Base-by-base conservation (phyloP, 2,888 invertebrate species). In the Nomada fucata region DNA sequence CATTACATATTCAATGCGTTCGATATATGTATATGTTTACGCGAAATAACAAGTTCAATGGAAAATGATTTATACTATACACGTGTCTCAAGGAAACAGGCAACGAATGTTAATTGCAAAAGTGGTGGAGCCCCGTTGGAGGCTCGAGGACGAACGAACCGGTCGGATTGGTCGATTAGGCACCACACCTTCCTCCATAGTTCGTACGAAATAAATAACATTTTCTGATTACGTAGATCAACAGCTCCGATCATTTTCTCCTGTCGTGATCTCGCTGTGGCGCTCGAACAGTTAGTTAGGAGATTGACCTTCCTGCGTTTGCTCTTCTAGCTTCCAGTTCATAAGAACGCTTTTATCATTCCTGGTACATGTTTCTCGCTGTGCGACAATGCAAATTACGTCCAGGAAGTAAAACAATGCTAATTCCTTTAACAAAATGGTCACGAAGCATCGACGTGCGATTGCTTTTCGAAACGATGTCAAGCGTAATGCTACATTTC, bases 171-270 rank as follows among this genome's bases (percentile, higher is more conserved):
- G 93, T 92, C 90, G 85, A 88, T 89, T 76, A 84, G 85, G 87
- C 88, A 91, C 92, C 93, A 93, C 93, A 92, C 93, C 93, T 93
- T 91, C 91, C 89, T 91, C 84, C 69, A 84, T 92, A 91, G 91
- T 92, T 91, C 89, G 90, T 82, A 82, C 79, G 86, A 57, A 82
- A 81, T 73, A 44, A 79, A 84, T 79, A 50, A 61, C 50, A 52
- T 84, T 50, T 70, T 63, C 53, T 79, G 81, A 69, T 87, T 78
- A 75, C 84, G 79, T 86, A 84, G 83, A 64, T 23, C 44, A 55
- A 59, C n/a, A 15, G 55, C 75, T 23, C 52, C 52, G 68, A 79
- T 57, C 79, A 64, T 75, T 69, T 78, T 65, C 67, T 44, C 42
- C 15, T 53, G 11, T 47, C 73, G 61, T 50, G 53, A 76, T 76